These are phyloP conservation scores for Isurus oxyrinchus DNA, from an alignment of 2,113 vertebrate species.

Conservation along the genomic window DNA sequence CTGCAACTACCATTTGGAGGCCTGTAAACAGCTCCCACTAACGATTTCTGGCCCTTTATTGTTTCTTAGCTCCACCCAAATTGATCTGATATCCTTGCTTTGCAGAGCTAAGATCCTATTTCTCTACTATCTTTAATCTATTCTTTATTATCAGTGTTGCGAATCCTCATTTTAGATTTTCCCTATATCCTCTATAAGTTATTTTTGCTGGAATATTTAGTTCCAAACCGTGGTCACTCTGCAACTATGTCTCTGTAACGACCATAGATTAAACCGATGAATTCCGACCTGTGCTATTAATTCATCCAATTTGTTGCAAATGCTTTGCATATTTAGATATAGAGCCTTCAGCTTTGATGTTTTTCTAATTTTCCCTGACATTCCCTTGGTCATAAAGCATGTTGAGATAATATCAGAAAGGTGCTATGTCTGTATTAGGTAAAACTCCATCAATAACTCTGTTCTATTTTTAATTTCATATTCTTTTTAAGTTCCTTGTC, in stretches of 20 bases:
- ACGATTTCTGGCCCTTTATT: neutral
- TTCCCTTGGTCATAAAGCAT: neutral
- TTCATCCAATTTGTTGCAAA: neutral
- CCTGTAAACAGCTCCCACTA: neutral
- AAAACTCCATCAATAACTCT: neutral
- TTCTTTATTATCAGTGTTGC: neutral
- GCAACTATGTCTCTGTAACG: neutral
- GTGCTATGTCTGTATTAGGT: neutral
- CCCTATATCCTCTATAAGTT: neutral
- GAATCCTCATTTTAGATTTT: neutral
- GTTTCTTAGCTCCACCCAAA: neutral
- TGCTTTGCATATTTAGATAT: neutral
- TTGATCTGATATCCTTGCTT: neutral
- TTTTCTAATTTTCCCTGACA: neutral
- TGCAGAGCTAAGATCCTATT: neutral
- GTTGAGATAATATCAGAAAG: neutral
- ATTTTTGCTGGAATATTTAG: neutral
- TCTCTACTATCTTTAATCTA: neutral
- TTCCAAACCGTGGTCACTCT: neutral
- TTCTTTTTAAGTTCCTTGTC: conserved; percentile 32
- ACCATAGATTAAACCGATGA: neutral
- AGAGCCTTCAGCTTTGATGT: no score
- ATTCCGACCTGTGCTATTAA: neutral
- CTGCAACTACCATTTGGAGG: neutral
- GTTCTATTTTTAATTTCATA: conserved; percentile 31